Evolutionary conservation across 2,113 vertebrate genomes (phyloP).

Genomic region (Hypocryptadius cinnamomeus): DNA sequence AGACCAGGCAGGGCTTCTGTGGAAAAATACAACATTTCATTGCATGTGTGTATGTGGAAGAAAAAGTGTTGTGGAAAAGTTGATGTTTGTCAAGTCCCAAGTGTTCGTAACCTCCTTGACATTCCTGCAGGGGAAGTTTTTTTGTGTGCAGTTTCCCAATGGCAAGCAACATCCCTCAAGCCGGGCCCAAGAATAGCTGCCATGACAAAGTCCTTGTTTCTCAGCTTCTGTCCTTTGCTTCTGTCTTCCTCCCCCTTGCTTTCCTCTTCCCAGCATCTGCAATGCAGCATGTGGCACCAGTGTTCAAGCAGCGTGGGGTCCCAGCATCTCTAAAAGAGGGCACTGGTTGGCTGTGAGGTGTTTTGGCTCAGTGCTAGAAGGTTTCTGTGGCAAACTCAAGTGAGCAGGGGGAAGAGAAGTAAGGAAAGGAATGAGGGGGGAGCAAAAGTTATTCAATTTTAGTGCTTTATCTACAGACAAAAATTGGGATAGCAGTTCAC

Average conservation of each 20-base stretch:
- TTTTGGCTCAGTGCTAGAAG: background rate
- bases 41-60: background rate
- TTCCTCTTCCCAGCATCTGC: background rate
- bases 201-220: background rate
- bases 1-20: background rate
- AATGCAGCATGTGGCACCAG: background rate
- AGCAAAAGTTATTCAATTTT: background rate
- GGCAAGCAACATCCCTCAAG: background rate
- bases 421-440: background rate
- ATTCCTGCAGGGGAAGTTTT: background rate
- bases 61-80: background rate
- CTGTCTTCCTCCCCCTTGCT: background rate
- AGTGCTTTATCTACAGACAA: slow-evolving; percentile 4
- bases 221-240: background rate
- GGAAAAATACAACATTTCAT: background rate
- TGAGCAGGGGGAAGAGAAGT: background rate
- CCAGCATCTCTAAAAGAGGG: background rate
- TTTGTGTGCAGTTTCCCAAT: background rate
- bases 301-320: background rate
- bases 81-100: background rate
- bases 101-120: background rate
- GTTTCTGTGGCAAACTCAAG: background rate
- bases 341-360: background rate
- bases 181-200: background rate
- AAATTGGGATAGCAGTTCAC: background rate